Base-by-base conservation (phyloP, 2,113 vertebrate species). In the Zosterops borbonicus region DNA sequence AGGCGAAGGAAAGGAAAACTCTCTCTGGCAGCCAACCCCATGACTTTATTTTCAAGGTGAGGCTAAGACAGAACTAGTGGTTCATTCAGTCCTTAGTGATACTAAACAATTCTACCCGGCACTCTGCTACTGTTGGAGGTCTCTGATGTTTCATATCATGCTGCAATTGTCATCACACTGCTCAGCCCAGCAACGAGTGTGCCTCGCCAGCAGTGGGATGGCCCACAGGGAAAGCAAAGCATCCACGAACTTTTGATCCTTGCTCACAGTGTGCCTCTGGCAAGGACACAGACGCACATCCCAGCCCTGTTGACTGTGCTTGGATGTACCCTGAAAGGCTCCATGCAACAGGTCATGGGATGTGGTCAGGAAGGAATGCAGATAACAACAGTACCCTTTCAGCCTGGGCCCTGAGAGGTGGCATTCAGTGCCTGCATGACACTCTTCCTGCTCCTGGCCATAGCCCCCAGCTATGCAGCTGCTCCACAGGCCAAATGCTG, bases 381-480 rank as follows among this genome's bases (percentile, higher is more conserved):
- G 49, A 76, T 85, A 44, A 91, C 88, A 95, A 62, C 8, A 55
- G 63, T 23, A 19, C 70, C 59, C 95, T 94, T 96, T 96, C 62
- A 92, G 88, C 46, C 49, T 12, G 20, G 20, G 39, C 31, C n/a
- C 50, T 96, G 90, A 93, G 93, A 64, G 25, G 78, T 85, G 75
- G 28, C 70, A 91, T 94, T 95, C 82, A 80, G 31, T 41, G 81
- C 28, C 75, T n/a, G 42, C 39, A 27, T 1, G 2, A n/a, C 7
- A 2, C 25, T 46, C 25, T 42, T 78, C 23, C 35, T 0, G 0
- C 46, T 87, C 56, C 47, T 4, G 2, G 65, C 41, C 3, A 0
- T 4, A 44, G 68, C 7, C 15, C n/a, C 50, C 0, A 0, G 16
- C 28, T 13, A 2, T 1, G 1, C n/a, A 47, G 74, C 27, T 2